These are phyloP conservation scores for Passer montanus DNA, from an alignment of 2,113 vertebrate species.

Conservation along the genomic window DNA sequence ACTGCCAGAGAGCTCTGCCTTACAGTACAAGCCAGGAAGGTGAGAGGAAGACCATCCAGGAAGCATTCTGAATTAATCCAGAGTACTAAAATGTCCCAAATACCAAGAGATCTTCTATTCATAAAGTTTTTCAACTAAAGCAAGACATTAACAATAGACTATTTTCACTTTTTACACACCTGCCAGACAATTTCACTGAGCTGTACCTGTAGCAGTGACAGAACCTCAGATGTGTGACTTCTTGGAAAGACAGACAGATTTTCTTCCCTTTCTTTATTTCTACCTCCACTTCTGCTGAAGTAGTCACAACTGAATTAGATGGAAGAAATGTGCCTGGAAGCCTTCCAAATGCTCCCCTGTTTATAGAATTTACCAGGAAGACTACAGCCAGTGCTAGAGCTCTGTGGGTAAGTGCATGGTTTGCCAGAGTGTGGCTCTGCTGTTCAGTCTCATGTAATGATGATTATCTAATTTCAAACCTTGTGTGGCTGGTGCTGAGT, in stretches of 20 bases:
- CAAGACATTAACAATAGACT: not conserved
- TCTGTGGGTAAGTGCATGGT: not conserved
- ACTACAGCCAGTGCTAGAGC: not conserved
- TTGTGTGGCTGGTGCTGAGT: not conserved
- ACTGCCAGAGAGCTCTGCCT: not conserved
- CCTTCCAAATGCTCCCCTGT: not conserved
- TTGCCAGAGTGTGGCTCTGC: not conserved
- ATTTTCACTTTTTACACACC: not conserved
- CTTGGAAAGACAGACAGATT: not conserved
- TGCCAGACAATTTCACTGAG: not conserved
- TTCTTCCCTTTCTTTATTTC: not conserved
- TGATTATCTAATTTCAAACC: slow-evolving; percentile 31
- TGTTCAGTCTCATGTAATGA: not conserved
- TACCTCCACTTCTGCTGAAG: not conserved
- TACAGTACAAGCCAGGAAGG: not conserved
- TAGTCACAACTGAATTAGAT: not conserved
- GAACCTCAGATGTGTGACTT: not conserved
- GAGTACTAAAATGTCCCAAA: not conserved
- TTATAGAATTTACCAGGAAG: not conserved
- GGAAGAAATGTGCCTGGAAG: not conserved
- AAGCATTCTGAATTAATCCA: not conserved
- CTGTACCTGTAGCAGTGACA: not conserved
- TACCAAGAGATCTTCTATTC: not conserved
- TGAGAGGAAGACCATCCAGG: not conserved
- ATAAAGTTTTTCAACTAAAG: not conserved